phyloP scores from a whole-genome alignment of 2,888 invertebrate genomes.

The Xanthia togata region DNA sequence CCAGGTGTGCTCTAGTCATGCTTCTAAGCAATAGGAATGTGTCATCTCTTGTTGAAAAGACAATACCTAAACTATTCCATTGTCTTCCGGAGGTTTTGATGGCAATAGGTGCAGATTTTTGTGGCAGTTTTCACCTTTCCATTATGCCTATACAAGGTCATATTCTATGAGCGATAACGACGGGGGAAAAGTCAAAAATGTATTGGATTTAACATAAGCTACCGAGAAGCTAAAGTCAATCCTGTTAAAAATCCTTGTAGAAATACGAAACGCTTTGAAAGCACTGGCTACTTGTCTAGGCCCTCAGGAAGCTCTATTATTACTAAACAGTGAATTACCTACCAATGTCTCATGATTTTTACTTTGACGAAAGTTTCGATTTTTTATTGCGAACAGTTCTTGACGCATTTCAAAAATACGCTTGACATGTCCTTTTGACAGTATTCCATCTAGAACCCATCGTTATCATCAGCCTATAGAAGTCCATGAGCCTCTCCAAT shows the following conservation, averaged over 20 bases:
- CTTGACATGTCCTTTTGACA: neutral
- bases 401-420: constrained; percentile 9
- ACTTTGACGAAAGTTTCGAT: no score
- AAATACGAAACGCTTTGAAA: neutral
- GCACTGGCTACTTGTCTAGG: neutral
- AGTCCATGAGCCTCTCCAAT: neutral
- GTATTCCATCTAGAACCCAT: no score
- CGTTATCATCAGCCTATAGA: neutral
- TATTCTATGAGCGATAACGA: neutral
- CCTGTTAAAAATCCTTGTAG: neutral
- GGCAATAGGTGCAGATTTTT: neutral
- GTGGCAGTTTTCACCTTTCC: neutral
- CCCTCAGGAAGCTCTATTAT: no score
- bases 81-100: neutral
- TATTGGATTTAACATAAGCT: neutral
- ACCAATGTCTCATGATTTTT: neutral
- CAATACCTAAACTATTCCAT: constrained; percentile 1
- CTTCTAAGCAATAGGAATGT: constrained; percentile 27
- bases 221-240: neutral
- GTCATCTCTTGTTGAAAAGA: constrained; percentile 1
- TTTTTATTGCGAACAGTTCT: neutral
- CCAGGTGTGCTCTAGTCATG: constrained; percentile 53
- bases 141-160: neutral
- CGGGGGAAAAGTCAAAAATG: neutral
- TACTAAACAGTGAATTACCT: no score